Evolutionary conservation across 2,797 vertebrate genomes (phyloP).

Genomic region (Stomatorhinus walkeri): DNA sequence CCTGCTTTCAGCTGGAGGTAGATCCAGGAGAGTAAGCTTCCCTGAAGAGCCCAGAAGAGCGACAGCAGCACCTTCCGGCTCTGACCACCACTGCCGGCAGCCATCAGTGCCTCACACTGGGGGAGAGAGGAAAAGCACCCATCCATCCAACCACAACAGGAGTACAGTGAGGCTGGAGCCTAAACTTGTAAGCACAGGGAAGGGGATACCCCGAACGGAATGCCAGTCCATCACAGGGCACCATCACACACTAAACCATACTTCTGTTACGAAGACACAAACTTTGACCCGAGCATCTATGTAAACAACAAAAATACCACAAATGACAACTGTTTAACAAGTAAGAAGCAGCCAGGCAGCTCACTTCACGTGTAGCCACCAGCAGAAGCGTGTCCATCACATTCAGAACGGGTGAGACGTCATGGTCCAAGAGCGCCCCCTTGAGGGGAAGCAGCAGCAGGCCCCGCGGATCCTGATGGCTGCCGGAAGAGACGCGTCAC

Average conservation of each 20-base stretch:
- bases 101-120: slow-evolving; percentile 86
- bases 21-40: slow-evolving; percentile 91
- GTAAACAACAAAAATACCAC: not conserved
- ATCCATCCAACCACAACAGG: not conserved
- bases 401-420: slow-evolving; percentile 71
- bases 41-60: slow-evolving; percentile 93
- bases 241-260: not conserved
- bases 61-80: slow-evolving; percentile 75
- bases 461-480: slow-evolving; percentile 86
- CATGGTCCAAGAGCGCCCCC: slow-evolving; percentile 66
- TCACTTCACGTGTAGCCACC: slow-evolving; percentile 83
- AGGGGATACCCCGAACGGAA: not conserved
- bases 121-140: not conserved
- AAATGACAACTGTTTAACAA: not conserved
- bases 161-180: not conserved
- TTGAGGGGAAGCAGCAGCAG: slow-evolving; percentile 84
- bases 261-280: not conserved
- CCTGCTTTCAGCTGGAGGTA: slow-evolving; percentile 84
- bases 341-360: not conserved
- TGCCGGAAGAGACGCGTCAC: slow-evolving; percentile 40
- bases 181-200: not conserved
- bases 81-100: slow-evolving; percentile 58
- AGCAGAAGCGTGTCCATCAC: slow-evolving; percentile 85
- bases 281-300: not conserved
- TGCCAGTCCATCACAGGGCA: not conserved